phyloP scores from a whole-genome alignment of 2,888 invertebrate species.

The Steromphala cineraria region DNA sequence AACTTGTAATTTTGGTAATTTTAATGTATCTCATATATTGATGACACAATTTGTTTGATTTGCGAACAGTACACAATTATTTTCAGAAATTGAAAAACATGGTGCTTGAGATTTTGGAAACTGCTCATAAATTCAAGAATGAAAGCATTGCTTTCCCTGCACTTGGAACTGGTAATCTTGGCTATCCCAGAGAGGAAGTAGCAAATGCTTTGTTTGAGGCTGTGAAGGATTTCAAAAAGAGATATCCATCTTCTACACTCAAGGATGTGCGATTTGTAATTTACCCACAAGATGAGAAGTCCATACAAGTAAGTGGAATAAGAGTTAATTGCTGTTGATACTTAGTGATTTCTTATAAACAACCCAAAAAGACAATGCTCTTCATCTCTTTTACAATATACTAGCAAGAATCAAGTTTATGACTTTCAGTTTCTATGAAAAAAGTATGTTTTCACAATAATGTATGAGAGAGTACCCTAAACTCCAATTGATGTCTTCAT shows the following conservation, averaged over 20 bases:
- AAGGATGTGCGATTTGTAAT: background rate
- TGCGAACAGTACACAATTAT: background rate
- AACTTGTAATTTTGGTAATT: too few relatives aligned
- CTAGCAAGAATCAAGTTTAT: too few relatives aligned
- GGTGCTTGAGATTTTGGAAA: background rate
- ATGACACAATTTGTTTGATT: too few relatives aligned
- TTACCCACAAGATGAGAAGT: background rate
- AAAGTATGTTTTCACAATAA: too few relatives aligned
- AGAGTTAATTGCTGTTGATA: too few relatives aligned
- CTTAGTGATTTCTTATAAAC: too few relatives aligned
- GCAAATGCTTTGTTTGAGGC: background rate
- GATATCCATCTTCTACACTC: background rate
- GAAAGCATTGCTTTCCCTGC: slow-evolving; percentile 16
- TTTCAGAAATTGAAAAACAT: background rate
- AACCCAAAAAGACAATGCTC: too few relatives aligned
- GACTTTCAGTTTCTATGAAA: too few relatives aligned
- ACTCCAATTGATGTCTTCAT: too few relatives aligned
- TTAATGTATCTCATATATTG: too few relatives aligned
- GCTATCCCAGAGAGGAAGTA: background rate
- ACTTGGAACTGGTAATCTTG: slow-evolving; percentile 10
- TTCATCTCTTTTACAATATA: too few relatives aligned
- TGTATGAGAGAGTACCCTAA: too few relatives aligned
- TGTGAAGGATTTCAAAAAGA: background rate
- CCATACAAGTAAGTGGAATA: background rate
- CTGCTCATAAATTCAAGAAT: background rate